Evolutionary conservation across 2,888 invertebrate species (phyloP), one percentile per base, ranked within the genome.

Genomic region (Notodonta dromedarius): DNA sequence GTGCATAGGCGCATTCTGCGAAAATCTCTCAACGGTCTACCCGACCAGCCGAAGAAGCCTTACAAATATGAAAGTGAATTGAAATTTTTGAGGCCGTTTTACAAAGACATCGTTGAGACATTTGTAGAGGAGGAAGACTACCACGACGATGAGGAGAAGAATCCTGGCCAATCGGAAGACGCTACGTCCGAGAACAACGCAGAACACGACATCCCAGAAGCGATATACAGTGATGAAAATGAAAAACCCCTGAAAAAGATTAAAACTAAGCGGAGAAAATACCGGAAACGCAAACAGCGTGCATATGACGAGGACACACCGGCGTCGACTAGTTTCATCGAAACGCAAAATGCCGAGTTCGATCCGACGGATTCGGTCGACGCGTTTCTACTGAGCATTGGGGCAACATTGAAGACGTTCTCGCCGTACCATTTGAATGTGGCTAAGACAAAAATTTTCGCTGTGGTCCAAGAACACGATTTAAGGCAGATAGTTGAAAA

Each of bases 361-460:
- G 91, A 93, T 55, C 67, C 82, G 0, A 64, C 86, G 0, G 90
- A 92, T 64, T 89, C 93, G 0, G 89, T 93, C 0, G 93, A 93
- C 50, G 87, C 93, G 2, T 93, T 93, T 62, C 66, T 93, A 5
- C 62, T 89, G 8, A 91, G 91, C 61, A 89, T 94, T 3, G 91
- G 91, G 0, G 85, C 92, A 0, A 92, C 91, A 0, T 67, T 93
- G 6, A 93, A 87, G 65, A 85, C 87, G 0, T 93, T 94, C 65
- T 84, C 89, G 0, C 89, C 93, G 0, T 94, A 93, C 68, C 91
- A 93, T 62, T 76, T 93, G 58, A 93, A 94, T 70, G 66, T 93
- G 44, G 93, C 94, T 0, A 94, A 94, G 62, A 91, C 85, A 70
- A 90, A 94, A 77, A 94, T 94, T 69, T 94, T 94, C 59, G 75